phyloP scores from a whole-genome alignment of 1,140 invertebrate genomes.

The Achroia grisella region DNA sequence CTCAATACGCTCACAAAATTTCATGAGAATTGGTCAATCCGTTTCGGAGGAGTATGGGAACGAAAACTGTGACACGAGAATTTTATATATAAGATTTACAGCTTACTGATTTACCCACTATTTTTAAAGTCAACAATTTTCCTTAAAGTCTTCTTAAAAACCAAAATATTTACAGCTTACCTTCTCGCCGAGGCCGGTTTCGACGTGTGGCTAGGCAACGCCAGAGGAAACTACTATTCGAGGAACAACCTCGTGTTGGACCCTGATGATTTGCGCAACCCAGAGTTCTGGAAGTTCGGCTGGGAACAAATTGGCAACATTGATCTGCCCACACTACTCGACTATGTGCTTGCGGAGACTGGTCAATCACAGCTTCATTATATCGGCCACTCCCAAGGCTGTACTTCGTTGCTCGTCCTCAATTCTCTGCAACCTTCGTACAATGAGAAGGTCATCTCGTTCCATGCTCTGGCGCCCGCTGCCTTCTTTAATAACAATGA shows the following conservation, averaged over 20 bases:
- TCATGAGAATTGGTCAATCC: too few relatives aligned
- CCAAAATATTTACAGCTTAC: constrained; percentile 59
- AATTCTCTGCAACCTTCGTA: constrained; percentile 75
- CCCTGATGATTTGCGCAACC: constrained; percentile 68
- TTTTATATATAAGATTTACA: too few relatives aligned
- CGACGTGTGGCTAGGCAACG: constrained; percentile 81
- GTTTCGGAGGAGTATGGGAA: too few relatives aligned
- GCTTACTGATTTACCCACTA: too few relatives aligned
- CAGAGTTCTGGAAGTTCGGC: constrained; percentile 68
- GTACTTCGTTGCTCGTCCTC: constrained; percentile 75
- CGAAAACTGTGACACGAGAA: too few relatives aligned
- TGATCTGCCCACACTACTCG: constrained; percentile 70
- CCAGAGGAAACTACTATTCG: constrained; percentile 78
- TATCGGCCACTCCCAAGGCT: constrained; percentile 79
- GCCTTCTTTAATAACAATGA: constrained; percentile 18
- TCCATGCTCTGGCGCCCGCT: constrained; percentile 27
- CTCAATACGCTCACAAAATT: too few relatives aligned
- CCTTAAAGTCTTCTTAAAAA: too few relatives aligned
- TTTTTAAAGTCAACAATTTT: too few relatives aligned
- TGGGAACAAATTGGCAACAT: constrained; percentile 76
- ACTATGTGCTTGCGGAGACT: constrained; percentile 56
- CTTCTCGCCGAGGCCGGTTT: constrained; percentile 76
- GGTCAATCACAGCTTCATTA: constrained; percentile 69
- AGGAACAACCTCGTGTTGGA: constrained; percentile 65
- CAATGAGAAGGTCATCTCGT: constrained; percentile 59